Conservation (phyloP, 2,113 vertebrate genomes). For the Podiceps cristatus region DNA sequence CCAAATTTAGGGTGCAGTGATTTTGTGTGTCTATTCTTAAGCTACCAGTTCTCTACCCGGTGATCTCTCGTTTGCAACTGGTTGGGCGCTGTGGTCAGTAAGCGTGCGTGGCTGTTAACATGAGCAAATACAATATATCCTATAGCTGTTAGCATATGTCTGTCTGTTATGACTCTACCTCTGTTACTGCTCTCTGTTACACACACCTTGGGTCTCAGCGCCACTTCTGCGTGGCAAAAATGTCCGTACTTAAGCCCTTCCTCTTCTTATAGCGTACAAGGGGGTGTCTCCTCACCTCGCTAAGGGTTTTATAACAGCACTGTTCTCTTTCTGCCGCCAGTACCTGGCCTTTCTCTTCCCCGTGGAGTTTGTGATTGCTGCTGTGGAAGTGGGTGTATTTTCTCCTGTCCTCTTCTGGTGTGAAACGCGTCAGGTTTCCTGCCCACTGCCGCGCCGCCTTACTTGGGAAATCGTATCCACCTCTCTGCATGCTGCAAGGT, state of each 20-base stretch:
- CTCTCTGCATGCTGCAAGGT: background rate
- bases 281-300: background rate
- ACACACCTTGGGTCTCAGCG: background rate
- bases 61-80: background rate
- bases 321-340: background rate
- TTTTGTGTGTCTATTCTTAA: background rate
- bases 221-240: background rate
- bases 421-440: background rate
- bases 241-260: background rate
- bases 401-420: background rate
- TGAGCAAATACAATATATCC: slow-evolving; percentile 19
- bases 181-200: background rate
- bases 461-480: background rate
- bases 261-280: background rate
- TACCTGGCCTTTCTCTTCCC: background rate
- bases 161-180: background rate
- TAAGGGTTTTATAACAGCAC: background rate
- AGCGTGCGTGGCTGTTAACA: background rate
- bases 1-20: background rate
- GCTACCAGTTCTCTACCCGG: background rate
- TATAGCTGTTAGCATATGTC: background rate
- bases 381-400: background rate
- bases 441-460: background rate
- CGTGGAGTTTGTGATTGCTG: background rate
- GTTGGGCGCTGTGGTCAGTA: background rate